Base-by-base conservation (phyloP, 2,113 vertebrate genomes). In the Peromyscus polionotus region DNA sequence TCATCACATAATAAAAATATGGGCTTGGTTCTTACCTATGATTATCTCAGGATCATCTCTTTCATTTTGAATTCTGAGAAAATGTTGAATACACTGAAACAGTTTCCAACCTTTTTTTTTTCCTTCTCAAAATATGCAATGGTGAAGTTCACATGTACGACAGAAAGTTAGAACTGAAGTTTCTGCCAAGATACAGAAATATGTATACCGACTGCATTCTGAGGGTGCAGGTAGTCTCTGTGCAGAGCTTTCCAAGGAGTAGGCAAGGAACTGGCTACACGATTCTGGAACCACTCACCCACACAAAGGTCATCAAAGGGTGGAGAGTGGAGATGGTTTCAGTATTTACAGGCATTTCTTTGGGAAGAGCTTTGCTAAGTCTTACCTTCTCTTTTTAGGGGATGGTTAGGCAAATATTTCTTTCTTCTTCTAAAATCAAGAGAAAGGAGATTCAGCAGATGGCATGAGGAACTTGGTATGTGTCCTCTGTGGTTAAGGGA, bases 61-160 rank as follows among this genome's bases (percentile, higher is more conserved):
- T 90, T 93, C 36, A 93, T 93, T 94, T 92, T 96, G 36, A 83
- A 89, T 59, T 93, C 45, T n/a, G 86, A 73, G 45, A 90, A 95
- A 90, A 92, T 26, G 33, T 51, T 92, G 39, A 87, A 95, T 61
- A 95, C 70, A 61, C 7, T 76, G 84, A 87, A 61, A 67, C 45
- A 51, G 9, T 75, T 83, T 97, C 91, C 57, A 91, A 4, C 1
- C 12, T 84, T 88, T 91, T 83, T 33, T 33, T 54, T 61, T 92
- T 88, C 63, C 63, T 72, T 90, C 93, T 54, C 36, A 67, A 93
- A 90, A 84, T 90, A 75, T 33, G 26, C 76, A 42, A n/a, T 72
- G 16, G 39, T 93, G 59, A 88, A 80, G 57, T 91, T 96, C 28
- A 86, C 8, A 31, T 24, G 2, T 67, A 24, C 61, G 79, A 79